These are phyloP conservation scores for Stenurella melanura DNA, from an alignment of 2,888 invertebrate species.

Conservation along the genomic window DNA sequence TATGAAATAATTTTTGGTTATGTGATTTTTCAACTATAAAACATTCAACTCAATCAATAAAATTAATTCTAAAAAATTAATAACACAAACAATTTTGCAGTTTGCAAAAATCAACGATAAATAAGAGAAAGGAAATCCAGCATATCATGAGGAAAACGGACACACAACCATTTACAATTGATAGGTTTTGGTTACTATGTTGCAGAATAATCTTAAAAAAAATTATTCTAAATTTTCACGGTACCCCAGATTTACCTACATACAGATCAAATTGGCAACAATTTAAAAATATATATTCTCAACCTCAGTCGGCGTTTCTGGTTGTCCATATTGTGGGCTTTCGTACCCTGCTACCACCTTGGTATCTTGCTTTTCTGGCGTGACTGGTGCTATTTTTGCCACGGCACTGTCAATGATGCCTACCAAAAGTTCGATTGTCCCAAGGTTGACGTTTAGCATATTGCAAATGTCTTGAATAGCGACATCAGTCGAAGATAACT, in stretches of 20 bases:
- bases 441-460: constrained; percentile 75
- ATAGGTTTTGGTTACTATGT: no score
- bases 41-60: constrained; percentile 56
- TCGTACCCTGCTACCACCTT: constrained; percentile 61
- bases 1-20: constrained; percentile 47
- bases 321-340: constrained; percentile 70
- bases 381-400: constrained; percentile 71
- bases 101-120: constrained; percentile 41
- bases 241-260: neutral
- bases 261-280: constrained; percentile 17
- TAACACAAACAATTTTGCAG: constrained; percentile 49
- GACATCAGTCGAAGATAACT: constrained; percentile 72
- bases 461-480: constrained; percentile 70
- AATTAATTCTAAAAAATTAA: constrained; percentile 57
- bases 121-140: neutral
- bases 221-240: neutral
- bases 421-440: constrained; percentile 76
- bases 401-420: constrained; percentile 78
- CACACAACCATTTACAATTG: no score
- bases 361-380: constrained; percentile 53
- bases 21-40: constrained; percentile 35
- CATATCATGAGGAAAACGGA: neutral
- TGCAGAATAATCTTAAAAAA: no score
- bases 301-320: constrained; percentile 72
- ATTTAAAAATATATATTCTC: constrained; percentile 70